Percentiles rank a stretch among this genome's conserved stretches.
Conservation (phyloP, 2,797 vertebrate species). For the Bucorvus abyssinicus region DNA sequence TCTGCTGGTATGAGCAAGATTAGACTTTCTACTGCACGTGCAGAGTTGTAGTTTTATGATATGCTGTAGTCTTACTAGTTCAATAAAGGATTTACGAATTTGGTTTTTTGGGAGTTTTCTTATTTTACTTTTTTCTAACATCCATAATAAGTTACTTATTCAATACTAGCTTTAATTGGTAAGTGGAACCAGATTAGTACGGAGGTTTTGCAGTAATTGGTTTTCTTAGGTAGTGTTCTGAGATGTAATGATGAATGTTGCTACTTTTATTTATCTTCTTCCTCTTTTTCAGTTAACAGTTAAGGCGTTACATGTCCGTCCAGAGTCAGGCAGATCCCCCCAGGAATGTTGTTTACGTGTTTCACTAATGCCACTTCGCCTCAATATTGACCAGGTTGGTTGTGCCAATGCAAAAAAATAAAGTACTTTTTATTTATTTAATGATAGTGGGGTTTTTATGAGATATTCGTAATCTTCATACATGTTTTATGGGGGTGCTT, state of each 20-base stretch:
- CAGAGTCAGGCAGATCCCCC: slow-evolving; percentile 89
- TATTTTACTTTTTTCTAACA: neutral
- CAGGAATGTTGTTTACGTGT: slow-evolving; percentile 95
- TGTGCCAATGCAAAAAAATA: neutral
- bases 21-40: neutral
- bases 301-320: slow-evolving; percentile 92
- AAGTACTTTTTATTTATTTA: neutral
- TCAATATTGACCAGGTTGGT: slow-evolving; percentile 97
- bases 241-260: neutral
- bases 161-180: neutral
- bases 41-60: neutral
- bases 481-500: neutral
- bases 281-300: slow-evolving; percentile 83
- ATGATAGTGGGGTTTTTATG: neutral
- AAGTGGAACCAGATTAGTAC: neutral
- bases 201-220: neutral
- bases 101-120: fast-evolving
- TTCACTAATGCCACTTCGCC: slow-evolving; percentile 94
- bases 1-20: neutral
- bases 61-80: neutral
- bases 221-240: neutral
- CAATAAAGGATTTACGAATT: neutral
- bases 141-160: neutral
- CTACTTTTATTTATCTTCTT: neutral
- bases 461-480: neutral